A percentile compares a stretch with the other conserved stretches of the same genome.
Evolutionary conservation across 2,797 vertebrate species (phyloP).

Genomic region (Coracias cyanogaster): DNA sequence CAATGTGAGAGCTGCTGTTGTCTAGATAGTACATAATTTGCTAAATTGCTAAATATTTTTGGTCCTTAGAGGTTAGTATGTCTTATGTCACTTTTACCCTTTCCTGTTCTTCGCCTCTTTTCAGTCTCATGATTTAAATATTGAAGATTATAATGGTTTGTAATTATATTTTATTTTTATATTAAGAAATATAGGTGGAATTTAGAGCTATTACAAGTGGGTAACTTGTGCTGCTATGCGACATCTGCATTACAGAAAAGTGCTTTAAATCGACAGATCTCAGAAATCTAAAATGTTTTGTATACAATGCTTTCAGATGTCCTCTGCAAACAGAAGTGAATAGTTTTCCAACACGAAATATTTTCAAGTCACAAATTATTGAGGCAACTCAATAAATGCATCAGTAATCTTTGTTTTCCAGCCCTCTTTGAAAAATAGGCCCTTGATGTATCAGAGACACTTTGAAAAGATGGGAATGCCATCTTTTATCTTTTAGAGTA

Average conservation of each 20-base stretch:
- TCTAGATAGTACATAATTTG: background rate
- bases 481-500: conserved; percentile 14
- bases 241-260: background rate
- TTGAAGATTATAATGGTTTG: background rate
- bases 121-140: conserved; percentile 1
- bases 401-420: conserved; percentile 32
- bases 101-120: background rate
- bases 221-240: background rate
- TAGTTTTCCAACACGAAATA: conserved; percentile 11
- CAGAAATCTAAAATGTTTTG: background rate
- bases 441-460: background rate
- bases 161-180: background rate
- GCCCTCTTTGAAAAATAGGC: background rate
- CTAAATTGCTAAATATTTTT: background rate
- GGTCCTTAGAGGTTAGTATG: background rate
- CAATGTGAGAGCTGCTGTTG: background rate
- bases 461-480: background rate
- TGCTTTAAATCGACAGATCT: background rate
- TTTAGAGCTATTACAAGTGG: background rate
- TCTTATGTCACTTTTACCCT: background rate
- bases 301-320: background rate
- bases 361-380: conserved; percentile 42
- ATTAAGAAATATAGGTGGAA: background rate
- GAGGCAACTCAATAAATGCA: conserved; percentile 5
- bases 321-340: background rate